Percentiles rank a stretch among this genome's conserved stretches.
phyloP scores from a whole-genome alignment of 2,113 vertebrate genomes.

The Etia nguti region DNA sequence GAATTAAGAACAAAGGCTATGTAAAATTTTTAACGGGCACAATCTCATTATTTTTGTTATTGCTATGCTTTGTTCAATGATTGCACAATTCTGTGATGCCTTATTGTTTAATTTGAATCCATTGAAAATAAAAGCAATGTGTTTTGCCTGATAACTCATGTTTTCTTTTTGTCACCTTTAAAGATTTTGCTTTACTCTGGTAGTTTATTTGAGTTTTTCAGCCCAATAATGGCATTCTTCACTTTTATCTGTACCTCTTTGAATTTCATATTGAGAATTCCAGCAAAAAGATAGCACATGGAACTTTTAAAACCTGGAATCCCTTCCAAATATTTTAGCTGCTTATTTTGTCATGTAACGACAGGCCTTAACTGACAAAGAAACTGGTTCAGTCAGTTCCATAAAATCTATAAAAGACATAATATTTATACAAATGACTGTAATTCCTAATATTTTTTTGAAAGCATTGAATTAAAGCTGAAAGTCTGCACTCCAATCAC shows the following conservation, averaged over 20 bases:
- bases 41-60: not conserved
- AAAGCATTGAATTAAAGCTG: not conserved
- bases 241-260: not conserved
- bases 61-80: not conserved
- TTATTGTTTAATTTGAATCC: not conserved
- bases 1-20: not conserved
- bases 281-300: not conserved
- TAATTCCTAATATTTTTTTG: not conserved
- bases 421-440: not conserved
- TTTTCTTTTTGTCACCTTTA: not conserved
- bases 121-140: not conserved
- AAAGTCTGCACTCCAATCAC: not conserved
- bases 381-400: not conserved
- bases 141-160: not conserved
- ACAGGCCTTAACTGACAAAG: not conserved
- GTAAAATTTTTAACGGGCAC: not conserved
- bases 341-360: not conserved
- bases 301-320: not conserved
- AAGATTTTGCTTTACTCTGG: not conserved
- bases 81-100: not conserved
- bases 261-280: not conserved
- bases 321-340: not conserved
- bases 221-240: not conserved
- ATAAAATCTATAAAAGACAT: not conserved
- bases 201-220: not conserved